These are phyloP conservation scores for Pteropus alecto DNA, from an alignment of 2,113 vertebrate species.

Conservation along the genomic window DNA sequence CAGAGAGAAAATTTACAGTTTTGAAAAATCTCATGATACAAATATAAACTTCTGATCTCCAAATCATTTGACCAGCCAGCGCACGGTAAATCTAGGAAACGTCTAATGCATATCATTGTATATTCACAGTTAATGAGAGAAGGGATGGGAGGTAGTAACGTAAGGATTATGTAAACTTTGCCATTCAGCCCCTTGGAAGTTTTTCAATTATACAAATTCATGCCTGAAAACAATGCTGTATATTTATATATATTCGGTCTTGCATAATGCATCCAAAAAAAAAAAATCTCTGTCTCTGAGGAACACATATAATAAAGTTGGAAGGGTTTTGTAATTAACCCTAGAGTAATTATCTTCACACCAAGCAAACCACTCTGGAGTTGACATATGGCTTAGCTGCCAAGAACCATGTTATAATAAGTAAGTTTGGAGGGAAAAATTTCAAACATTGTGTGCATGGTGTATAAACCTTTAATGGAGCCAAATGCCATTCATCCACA, in stretches of 20 bases:
- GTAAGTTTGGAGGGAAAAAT: slow-evolving; percentile 35
- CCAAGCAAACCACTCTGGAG: slow-evolving; percentile 39
- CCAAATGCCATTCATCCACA: slow-evolving; percentile 31
- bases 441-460: slow-evolving; percentile 42
- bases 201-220: background rate
- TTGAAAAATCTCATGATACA: background rate
- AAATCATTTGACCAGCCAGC: background rate
- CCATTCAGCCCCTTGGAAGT: background rate
- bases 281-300: slow-evolving; percentile 13
- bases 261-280: background rate
- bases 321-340: slow-evolving; percentile 66
- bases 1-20: background rate
- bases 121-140: background rate
- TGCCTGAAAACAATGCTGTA: background rate
- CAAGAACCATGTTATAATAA: slow-evolving; percentile 37
- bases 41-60: background rate
- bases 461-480: slow-evolving; percentile 46
- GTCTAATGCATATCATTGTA: background rate
- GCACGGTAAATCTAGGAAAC: background rate
- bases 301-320: slow-evolving; percentile 43
- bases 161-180: background rate
- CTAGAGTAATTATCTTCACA: slow-evolving; percentile 62
- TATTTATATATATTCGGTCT: background rate
- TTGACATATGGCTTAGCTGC: slow-evolving; percentile 42
- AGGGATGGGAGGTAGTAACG: background rate